Percentiles rank a stretch among this genome's conserved stretches.
Conservation (phyloP, 2,113 vertebrate genomes). For the Micronycteris hirsuta region DNA sequence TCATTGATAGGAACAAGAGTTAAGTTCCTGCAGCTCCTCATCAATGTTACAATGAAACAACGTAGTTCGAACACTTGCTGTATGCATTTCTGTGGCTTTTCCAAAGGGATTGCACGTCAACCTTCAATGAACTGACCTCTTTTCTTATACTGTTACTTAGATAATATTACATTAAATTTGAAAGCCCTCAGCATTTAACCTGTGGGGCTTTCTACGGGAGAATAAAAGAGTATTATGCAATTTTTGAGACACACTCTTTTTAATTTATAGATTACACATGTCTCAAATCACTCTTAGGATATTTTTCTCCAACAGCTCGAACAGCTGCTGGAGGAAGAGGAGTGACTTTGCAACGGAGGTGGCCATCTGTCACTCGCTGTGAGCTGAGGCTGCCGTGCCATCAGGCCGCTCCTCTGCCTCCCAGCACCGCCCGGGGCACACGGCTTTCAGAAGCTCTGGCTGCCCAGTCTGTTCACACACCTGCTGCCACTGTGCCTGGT, state of each 20-base stretch:
- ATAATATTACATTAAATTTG: background rate
- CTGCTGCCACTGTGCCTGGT: fast-evolving
- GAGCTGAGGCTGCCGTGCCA: background rate
- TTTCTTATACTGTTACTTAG: background rate
- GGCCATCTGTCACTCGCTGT: background rate
- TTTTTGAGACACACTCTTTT: background rate
- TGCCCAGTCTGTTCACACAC: background rate
- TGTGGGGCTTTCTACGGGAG: background rate
- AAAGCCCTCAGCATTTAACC: background rate
- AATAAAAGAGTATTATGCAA: background rate
- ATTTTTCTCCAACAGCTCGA: background rate
- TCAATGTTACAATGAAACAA: background rate
- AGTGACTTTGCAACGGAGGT: background rate
- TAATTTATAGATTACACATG: background rate
- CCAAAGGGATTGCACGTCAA: background rate
- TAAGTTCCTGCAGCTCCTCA: background rate
- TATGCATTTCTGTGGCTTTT: background rate
- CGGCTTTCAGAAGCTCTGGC: background rate
- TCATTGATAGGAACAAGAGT: background rate
- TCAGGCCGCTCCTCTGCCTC: background rate
- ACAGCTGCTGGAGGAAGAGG: background rate
- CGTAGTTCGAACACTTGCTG: fast-evolving
- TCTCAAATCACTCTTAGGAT: background rate
- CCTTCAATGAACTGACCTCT: background rate
- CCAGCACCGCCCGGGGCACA: background rate